These are phyloP conservation scores for Poecile montanus DNA, from an alignment of 2,797 vertebrate species.

Conservation along the genomic window DNA sequence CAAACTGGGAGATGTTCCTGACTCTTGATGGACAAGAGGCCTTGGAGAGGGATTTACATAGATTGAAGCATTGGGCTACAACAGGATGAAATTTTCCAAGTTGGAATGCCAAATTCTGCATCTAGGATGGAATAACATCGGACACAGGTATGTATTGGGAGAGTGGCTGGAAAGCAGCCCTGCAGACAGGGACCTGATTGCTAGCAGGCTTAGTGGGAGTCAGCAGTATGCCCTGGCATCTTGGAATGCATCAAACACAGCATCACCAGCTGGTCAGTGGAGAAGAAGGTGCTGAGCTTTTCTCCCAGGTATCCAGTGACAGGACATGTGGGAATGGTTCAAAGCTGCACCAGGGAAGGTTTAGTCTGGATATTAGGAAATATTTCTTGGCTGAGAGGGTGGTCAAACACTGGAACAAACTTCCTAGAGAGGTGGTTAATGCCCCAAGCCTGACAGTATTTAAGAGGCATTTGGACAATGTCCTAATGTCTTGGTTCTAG, in stretches of 20 bases:
- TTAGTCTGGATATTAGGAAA: neutral
- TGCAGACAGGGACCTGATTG: neutral
- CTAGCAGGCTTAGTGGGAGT: neutral
- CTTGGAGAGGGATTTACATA: neutral
- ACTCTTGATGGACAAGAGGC: neutral
- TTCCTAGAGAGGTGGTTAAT: neutral
- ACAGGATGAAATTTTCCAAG: neutral
- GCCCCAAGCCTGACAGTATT: neutral
- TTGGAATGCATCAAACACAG: neutral
- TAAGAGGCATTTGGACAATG: neutral
- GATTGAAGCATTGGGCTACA: neutral
- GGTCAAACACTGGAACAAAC: neutral
- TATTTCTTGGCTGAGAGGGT: neutral
- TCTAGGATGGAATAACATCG: neutral
- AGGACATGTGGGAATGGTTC: accelerated
- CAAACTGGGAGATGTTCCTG: neutral
- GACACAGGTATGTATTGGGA: neutral
- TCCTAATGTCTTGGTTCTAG: too few species aligned
- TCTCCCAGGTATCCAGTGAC: neutral
- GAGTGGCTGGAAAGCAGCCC: neutral
- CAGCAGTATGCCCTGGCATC: neutral
- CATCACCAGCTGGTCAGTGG: neutral
- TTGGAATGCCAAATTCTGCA: neutral
- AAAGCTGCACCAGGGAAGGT: neutral
- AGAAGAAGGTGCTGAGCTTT: neutral